A percentile compares a stretch with the other conserved stretches of the same genome.
Conservation (phyloP, 2,888 invertebrate species). For the Pinctada fucata region DNA sequence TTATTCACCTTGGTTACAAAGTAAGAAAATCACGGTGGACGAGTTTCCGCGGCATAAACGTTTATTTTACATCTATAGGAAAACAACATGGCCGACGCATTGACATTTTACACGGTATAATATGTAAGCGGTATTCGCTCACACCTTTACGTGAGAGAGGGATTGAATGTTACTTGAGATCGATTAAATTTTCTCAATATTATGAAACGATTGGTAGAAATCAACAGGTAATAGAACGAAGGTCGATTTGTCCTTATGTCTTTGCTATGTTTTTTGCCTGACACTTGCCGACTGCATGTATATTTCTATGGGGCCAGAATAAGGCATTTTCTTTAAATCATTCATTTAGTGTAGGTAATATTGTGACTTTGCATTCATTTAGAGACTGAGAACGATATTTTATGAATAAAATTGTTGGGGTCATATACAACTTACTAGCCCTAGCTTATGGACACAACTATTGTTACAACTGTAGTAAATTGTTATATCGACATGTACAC, state of each 20-base stretch:
- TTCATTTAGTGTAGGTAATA: too few relatives aligned
- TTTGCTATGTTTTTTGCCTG: background rate
- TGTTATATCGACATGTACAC: too few relatives aligned
- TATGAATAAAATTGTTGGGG: too few relatives aligned
- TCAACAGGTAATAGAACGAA: background rate
- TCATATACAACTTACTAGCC: too few relatives aligned
- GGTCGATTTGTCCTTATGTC: too few relatives aligned
- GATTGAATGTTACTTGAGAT: background rate
- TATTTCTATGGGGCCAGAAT: conserved; percentile 5
- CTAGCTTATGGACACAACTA: too few relatives aligned
- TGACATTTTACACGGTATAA: conserved; percentile 17
- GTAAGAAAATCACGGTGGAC: background rate
- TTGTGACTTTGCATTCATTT: too few relatives aligned
- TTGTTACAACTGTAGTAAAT: too few relatives aligned
- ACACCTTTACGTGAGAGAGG: conserved; percentile 10
- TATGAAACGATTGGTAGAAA: too few relatives aligned
- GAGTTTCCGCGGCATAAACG: conserved; percentile 1
- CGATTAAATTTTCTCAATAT: too few relatives aligned
- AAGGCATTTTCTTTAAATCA: background rate
- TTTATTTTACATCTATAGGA: conserved; percentile 3
- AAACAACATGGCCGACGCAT: conserved; percentile 41
- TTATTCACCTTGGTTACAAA: too few relatives aligned
- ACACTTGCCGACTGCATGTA: conserved; percentile 7
- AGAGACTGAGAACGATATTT: too few relatives aligned
- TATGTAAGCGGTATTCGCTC: conserved; percentile 10